A percentile compares a stretch with the other conserved stretches of the same genome.
These are phyloP conservation scores for Prunella himalayana DNA, from an alignment of 2,113 vertebrate genomes.

Conservation along the genomic window DNA sequence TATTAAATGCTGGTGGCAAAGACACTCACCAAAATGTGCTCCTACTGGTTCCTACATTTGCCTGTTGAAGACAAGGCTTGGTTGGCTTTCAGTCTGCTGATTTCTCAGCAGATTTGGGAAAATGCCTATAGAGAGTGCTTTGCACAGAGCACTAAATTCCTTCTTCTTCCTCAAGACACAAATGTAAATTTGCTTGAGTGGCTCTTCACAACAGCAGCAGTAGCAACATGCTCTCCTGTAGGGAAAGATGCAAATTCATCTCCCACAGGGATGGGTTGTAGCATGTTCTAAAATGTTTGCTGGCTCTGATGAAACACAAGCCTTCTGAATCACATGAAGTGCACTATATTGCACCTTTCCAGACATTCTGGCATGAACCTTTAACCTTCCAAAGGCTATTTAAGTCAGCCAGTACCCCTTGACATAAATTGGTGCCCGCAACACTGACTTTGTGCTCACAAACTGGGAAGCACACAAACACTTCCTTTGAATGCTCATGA, in stretches of 20 bases:
- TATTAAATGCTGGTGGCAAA: neutral
- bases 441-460: accelerated
- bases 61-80: neutral
- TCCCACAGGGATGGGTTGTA: neutral
- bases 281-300: neutral
- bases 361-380: neutral
- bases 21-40: neutral
- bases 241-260: neutral
- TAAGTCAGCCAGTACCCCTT: neutral
- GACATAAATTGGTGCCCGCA: neutral
- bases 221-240: neutral
- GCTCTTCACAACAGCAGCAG: neutral
- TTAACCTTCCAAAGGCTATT: neutral
- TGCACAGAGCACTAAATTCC: neutral
- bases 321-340: neutral
- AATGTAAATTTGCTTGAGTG: neutral
- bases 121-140: neutral
- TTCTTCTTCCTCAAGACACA: neutral
- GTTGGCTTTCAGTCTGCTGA: neutral
- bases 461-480: neutral
- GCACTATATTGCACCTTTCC: neutral
- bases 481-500: neutral
- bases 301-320: neutral
- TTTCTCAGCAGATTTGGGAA: neutral
- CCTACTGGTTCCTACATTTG: neutral